A percentile compares a stretch with the other conserved stretches of the same genome.
These are phyloP conservation scores for Anthonomus grandis DNA, from an alignment of 1,140 invertebrate genomes.

Conservation along the genomic window DNA sequence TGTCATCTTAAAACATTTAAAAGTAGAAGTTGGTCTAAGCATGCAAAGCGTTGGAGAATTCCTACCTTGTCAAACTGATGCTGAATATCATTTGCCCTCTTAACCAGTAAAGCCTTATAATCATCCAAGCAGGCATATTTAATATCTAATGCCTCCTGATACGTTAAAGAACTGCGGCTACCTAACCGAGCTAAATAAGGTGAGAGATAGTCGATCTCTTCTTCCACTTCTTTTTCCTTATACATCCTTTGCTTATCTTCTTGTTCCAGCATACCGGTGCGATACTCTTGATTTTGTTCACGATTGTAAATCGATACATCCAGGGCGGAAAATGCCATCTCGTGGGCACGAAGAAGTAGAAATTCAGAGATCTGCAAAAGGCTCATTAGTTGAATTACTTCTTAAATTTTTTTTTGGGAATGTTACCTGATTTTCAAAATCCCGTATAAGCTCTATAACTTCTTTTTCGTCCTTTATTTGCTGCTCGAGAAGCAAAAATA, in stretches of 20 bases:
- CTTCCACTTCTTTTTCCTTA: conserved; percentile 41
- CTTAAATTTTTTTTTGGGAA: too few relatives aligned
- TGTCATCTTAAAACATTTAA: conserved; percentile 24
- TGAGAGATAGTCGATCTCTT: conserved; percentile 52
- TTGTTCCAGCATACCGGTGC: conserved; percentile 46
- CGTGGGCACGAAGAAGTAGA: conserved; percentile 48
- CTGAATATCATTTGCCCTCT: conserved; percentile 55
- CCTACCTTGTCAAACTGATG: conserved; percentile 52
- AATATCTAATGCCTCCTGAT: conserved; percentile 47
- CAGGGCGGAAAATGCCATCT: conserved; percentile 51
- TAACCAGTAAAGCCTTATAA: conserved; percentile 52
- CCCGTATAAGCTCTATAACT: conserved; percentile 48
- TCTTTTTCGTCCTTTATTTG: conserved; percentile 54
- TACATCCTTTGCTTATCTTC: conserved; percentile 33
- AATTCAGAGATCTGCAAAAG: conserved; percentile 41
- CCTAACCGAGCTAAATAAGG: conserved; percentile 56
- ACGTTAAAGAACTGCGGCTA: conserved; percentile 43
- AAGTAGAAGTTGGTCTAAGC: not conserved
- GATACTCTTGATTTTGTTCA: conserved; percentile 54
- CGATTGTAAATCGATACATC: conserved; percentile 55
- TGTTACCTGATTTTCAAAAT: conserved; percentile 53
- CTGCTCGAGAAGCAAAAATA: conserved; percentile 53
- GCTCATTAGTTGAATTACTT: too few relatives aligned
- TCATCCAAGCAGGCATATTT: conserved; percentile 55
- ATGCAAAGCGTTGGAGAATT: too few relatives aligned